These are phyloP conservation scores for Acrocyrtus sp. DNA, from an alignment of 2,888 invertebrate genomes.

Conservation along the genomic window DNA sequence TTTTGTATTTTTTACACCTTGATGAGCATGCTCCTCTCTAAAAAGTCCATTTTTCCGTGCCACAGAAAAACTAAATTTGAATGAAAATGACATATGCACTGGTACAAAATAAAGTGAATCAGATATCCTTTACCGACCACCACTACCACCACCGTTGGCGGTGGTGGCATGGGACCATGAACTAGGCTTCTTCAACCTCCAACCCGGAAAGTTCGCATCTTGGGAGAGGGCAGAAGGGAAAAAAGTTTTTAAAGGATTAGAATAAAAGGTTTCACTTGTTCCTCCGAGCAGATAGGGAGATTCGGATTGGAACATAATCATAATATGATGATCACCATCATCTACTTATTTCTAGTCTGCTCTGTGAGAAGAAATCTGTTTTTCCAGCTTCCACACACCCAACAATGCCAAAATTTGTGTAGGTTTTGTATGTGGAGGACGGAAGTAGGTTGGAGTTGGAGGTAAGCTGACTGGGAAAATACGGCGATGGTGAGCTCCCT, in stretches of 20 bases:
- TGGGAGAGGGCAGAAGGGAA: slow-evolving; percentile 7
- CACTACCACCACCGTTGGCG: too few species aligned
- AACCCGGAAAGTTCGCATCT: too few species aligned
- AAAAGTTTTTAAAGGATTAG: slow-evolving; percentile 62
- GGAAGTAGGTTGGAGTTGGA: too few species aligned
- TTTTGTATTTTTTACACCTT: background rate
- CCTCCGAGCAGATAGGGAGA: slow-evolving; percentile 19
- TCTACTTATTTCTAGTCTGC: background rate
- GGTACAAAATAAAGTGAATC: too few species aligned
- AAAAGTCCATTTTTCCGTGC: too few species aligned
- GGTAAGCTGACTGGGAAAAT: too few species aligned
- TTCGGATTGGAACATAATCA: slow-evolving; percentile 55
- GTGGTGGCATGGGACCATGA: too few species aligned
- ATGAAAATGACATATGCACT: background rate
- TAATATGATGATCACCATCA: slow-evolving; percentile 20
- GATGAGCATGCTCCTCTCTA: background rate
- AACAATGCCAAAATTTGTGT: background rate
- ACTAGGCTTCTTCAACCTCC: too few species aligned
- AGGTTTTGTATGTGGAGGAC: background rate
- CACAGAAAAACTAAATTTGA: background rate
- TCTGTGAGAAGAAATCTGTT: background rate
- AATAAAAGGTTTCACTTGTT: slow-evolving; percentile 64
- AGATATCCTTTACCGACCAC: too few species aligned
- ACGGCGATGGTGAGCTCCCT: too few species aligned
- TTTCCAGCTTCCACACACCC: background rate